phyloP scores from a whole-genome alignment of 2,113 vertebrate genomes.

The Dipodomys stephensi region DNA sequence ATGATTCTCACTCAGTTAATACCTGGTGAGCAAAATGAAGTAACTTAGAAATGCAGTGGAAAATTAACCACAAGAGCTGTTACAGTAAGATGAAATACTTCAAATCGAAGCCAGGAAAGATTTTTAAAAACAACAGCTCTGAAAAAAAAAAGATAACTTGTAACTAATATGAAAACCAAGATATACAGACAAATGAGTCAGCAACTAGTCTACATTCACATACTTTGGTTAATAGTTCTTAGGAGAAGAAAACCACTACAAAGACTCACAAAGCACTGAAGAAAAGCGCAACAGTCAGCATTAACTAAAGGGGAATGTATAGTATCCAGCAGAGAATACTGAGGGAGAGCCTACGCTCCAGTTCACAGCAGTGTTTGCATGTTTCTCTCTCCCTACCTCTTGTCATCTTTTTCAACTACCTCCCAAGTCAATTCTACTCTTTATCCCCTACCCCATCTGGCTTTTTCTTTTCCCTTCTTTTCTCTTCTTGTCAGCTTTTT shows the following conservation, averaged over 20 bases:
- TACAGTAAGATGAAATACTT: conserved; percentile 37
- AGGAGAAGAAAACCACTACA: not conserved
- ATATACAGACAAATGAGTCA: conserved; percentile 19
- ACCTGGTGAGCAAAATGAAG: conserved; percentile 38
- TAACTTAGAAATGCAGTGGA: conserved; percentile 26
- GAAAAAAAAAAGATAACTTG: not conserved
- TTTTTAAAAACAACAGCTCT: conserved; percentile 32
- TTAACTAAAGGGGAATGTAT: not conserved
- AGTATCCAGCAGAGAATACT: not conserved
- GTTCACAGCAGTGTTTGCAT: not conserved
- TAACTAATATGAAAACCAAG: conserved; percentile 43
- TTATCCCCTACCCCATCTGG: not conserved
- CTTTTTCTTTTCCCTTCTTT: not conserved
- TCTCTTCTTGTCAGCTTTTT: not conserved
- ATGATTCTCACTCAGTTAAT: not conserved
- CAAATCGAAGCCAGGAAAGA: conserved; percentile 33
- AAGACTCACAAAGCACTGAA: not conserved
- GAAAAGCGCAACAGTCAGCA: not conserved
- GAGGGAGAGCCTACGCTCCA: not conserved
- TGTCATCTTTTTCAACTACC: not conserved
- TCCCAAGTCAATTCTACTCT: not conserved
- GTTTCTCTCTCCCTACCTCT: not conserved
- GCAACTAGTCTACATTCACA: not conserved
- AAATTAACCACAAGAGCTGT: conserved; percentile 53
- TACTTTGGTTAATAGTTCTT: not conserved